These are phyloP conservation scores for Psittacula cyanocephala DNA, from an alignment of 2,113 vertebrate genomes.

Conservation along the genomic window DNA sequence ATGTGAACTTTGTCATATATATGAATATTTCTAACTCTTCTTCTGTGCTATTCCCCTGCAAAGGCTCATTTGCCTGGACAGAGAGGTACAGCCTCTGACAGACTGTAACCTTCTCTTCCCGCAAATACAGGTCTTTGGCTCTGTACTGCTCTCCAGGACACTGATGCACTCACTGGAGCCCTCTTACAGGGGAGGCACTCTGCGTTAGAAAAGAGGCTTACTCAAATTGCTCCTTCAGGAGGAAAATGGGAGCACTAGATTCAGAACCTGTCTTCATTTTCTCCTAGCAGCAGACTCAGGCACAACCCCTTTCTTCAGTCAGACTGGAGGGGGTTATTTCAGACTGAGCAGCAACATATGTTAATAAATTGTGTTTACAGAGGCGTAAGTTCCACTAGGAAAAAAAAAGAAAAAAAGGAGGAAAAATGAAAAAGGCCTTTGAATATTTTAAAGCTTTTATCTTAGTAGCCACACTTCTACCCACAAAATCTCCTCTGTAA, in stretches of 20 bases:
- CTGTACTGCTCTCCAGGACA: not conserved
- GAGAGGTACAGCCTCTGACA: not conserved
- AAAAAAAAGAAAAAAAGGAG: no score
- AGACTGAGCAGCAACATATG: not conserved
- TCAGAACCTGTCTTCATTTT: not conserved
- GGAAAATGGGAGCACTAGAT: not conserved
- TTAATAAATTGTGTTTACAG: not conserved
- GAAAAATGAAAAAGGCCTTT: not conserved
- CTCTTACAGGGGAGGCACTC: not conserved
- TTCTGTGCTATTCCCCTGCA: not conserved
- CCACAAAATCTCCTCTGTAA: not conserved
- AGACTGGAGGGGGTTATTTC: not conserved
- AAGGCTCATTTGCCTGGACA: not conserved
- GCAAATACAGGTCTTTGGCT: not conserved
- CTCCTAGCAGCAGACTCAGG: not conserved
- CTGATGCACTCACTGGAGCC: not conserved
- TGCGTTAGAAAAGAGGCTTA: not conserved
- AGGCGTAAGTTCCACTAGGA: not conserved
- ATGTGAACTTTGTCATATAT: not conserved
- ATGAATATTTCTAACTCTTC: not conserved
- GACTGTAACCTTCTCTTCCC: not conserved
- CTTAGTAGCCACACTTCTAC: not conserved
- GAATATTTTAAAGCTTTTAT: not conserved
- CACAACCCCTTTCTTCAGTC: not conserved
- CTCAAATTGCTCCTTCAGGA: not conserved